Base-by-base conservation (phyloP, 64 coral and sea anemone species). In the Stichodactyla helianthus region DNA sequence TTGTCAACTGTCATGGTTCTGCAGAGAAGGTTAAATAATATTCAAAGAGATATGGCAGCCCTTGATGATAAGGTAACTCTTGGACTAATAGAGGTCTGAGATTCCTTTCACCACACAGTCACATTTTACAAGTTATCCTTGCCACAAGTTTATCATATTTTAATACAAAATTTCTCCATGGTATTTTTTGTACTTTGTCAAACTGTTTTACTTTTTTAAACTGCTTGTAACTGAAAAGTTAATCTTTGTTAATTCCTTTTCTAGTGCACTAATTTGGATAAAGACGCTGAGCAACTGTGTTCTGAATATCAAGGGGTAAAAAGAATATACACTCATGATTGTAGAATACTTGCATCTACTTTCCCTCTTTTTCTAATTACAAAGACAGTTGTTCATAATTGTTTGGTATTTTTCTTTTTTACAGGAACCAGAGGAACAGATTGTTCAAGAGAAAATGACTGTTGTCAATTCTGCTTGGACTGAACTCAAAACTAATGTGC, bases 31-130 rank as follows among this genome's bases (percentile, higher is more conserved):
- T 76, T 98, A 44, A 98, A 98, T 85, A 94, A 89, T 26, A 98
- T 98, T 25, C 96, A 98, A 58, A 80, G 96, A 92, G 96, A 98
- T 77, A 77, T 98, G 77, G 89, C 92, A 20, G 93, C 96, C n/a
- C 68, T 98, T 26, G 96, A 98, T 61, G 93, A 98, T 53, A 98
- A 98, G 96, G 96, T 98, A 79, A 31, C 80, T 13, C 13, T 10
- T 14, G 16, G 6, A 78, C 35, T 44, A 2, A 44, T 44, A 44
- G 35, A 3, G 2, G 35, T 44, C 35, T 44, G 35, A 44, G 35
- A 1, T 44, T 44, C 35, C 35, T 44, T 44, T 44, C 35, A 44
- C 35, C 35, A 44, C 4, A 3, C 2, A 3, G 35, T 44, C 35
- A 44, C 35, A 44, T 44, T 44, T 44, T 44, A 44, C 35, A 44